Percentiles rank a stretch among this genome's conserved stretches.
phyloP scores from a whole-genome alignment of 2,797 vertebrate species.

The Acrocephalus scirpaceus region DNA sequence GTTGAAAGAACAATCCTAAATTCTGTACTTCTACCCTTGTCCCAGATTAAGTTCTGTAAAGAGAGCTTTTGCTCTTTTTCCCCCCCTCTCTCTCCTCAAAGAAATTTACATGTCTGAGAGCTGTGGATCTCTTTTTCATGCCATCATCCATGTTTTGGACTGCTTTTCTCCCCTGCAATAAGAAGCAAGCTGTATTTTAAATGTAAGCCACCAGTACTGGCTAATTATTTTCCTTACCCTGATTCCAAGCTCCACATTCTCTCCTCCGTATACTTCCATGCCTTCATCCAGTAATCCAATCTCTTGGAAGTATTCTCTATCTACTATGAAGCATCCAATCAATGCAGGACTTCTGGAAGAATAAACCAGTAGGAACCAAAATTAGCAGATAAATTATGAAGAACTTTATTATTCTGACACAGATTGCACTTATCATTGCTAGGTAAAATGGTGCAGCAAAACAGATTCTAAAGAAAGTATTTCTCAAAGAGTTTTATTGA shows the following conservation, averaged over 20 bases:
- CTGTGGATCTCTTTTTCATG: not conserved
- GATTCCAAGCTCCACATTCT: constrained; percentile 96
- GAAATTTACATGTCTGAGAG: not conserved
- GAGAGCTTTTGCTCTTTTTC: not conserved
- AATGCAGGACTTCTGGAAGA: constrained; percentile 90
- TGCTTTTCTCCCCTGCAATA: accelerated
- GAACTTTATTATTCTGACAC: not conserved
- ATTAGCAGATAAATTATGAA: not conserved
- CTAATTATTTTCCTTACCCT: constrained; percentile 85
- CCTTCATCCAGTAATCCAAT: constrained; percentile 96
- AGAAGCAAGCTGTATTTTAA: not conserved
- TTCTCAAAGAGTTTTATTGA: not conserved
- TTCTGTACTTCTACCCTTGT: not conserved
- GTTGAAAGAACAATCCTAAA: not conserved
- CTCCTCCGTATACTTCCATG: constrained; percentile 97
- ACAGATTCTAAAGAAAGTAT: not conserved
- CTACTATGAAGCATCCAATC: constrained; percentile 98
- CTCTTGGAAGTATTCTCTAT: constrained; percentile 95
- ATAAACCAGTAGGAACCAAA: not conserved
- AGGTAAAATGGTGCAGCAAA: not conserved
- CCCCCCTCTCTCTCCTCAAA: accelerated
- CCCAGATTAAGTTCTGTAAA: not conserved
- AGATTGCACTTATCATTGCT: not conserved
- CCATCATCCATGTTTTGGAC: not conserved
- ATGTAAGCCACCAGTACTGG: not conserved